Percentiles rank a stretch among this genome's conserved stretches.
phyloP scores from a whole-genome alignment of 2,888 invertebrate species.

The Timandra comae region DNA sequence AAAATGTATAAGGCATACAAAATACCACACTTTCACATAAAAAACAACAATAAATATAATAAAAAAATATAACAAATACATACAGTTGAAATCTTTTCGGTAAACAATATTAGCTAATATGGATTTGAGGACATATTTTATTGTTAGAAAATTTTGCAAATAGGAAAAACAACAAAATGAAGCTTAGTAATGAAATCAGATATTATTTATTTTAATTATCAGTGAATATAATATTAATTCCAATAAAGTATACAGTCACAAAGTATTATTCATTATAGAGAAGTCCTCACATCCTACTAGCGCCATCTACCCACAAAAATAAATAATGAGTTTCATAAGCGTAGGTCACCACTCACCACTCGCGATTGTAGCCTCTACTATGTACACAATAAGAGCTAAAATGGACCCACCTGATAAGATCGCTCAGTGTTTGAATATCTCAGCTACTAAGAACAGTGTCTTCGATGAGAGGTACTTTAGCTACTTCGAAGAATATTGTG shows the following conservation, averaged over 20 bases:
- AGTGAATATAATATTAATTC: too few relatives aligned
- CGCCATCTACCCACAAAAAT: not conserved
- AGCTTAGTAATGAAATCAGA: too few relatives aligned
- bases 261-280: too few relatives aligned
- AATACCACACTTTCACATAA: constrained; percentile 4
- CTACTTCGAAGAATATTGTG: constrained; percentile 94
- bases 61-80: constrained; percentile 10
- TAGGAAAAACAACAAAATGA: too few relatives aligned
- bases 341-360: constrained; percentile 12
- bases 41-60: constrained; percentile 17
- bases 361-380: constrained; percentile 19
- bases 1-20: not conserved
- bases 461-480: constrained; percentile 82
- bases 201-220: too few relatives aligned
- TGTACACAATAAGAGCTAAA: constrained; percentile 30
- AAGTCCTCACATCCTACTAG: not conserved
- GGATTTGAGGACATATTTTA: too few relatives aligned
- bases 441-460: constrained; percentile 56
- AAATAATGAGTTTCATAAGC: constrained; percentile 7
- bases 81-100: not conserved
- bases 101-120: too few relatives aligned
- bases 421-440: constrained; percentile 41
- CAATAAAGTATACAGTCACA: too few relatives aligned
- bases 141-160: too few relatives aligned
- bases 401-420: constrained; percentile 51